Conservation (phyloP, 2,797 vertebrate genomes). For the Scolopax rusticola region DNA sequence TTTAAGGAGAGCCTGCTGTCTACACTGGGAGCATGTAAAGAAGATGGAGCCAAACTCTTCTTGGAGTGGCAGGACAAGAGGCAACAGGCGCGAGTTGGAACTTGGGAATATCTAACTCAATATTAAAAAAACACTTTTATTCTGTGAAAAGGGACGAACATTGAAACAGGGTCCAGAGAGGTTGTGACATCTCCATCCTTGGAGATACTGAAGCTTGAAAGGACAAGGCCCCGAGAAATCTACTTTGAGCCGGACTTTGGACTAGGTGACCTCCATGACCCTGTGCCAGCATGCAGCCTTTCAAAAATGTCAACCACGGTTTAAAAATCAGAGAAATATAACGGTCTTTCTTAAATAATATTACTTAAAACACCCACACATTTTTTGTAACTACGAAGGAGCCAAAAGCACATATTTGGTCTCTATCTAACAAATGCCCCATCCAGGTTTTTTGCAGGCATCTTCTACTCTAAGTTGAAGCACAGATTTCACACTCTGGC, state of each 20-base stretch:
- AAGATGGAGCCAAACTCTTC: not conserved
- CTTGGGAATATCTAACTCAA: not conserved
- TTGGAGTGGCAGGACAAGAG: accelerated
- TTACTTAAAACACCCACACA: not conserved
- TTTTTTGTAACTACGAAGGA: not conserved
- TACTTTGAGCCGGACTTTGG: not conserved
- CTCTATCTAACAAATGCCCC: not conserved
- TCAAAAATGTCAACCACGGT: not conserved
- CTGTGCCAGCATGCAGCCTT: not conserved
- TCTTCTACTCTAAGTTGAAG: not conserved
- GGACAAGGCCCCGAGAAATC: not conserved
- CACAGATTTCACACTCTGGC: not conserved
- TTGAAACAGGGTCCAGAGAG: not conserved
- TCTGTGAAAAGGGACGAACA: not conserved
- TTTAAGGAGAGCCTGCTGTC: not conserved
- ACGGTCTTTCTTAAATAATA: not conserved
- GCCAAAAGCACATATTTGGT: not conserved
- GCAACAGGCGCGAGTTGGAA: not conserved
- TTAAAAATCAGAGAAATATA: not conserved
- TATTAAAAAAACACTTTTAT: not conserved
- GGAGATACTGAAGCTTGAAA: not conserved
- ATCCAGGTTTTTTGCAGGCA: not conserved
- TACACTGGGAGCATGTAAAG: accelerated
- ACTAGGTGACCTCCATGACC: not conserved
- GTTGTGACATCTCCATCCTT: not conserved